A percentile compares a stretch with the other conserved stretches of the same genome.
These are phyloP conservation scores for Aplocera efformata DNA, from an alignment of 2,888 invertebrate genomes.

Conservation along the genomic window DNA sequence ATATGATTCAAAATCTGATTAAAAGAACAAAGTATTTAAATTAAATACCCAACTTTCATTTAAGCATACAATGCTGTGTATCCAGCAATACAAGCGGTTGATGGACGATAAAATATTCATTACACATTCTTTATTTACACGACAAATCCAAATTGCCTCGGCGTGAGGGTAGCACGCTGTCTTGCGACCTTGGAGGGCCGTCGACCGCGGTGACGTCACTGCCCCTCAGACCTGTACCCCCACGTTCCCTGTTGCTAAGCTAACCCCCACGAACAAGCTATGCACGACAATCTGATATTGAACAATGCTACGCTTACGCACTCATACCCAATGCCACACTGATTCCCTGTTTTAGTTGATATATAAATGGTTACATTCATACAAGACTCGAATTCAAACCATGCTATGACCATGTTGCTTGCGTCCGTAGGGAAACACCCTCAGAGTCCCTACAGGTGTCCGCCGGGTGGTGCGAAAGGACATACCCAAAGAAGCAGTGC, in stretches of 20 bases:
- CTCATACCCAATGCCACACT: no score
- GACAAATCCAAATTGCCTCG: conserved; percentile 16
- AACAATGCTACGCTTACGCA: not conserved
- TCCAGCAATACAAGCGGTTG: not conserved
- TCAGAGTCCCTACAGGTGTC: no score
- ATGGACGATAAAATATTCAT: conserved; percentile 5
- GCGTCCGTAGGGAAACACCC: no score
- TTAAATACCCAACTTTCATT: no score
- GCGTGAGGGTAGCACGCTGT: conserved; percentile 21
- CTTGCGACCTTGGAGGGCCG: conserved; percentile 48
- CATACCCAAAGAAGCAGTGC: no score
- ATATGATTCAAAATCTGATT: no score
- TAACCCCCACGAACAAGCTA: conserved; percentile 1
- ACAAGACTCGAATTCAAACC: no score
- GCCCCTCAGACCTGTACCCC: conserved; percentile 19
- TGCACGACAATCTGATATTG: not conserved
- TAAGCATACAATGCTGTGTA: conserved; percentile 1
- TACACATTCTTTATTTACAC: conserved; percentile 12
- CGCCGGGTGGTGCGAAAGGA: no score
- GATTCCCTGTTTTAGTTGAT: no score
- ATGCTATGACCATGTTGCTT: no score
- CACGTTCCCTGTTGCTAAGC: conserved; percentile 41
- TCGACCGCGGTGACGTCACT: conserved; percentile 55
- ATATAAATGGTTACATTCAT: no score
- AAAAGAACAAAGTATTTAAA: no score